phyloP scores from a whole-genome alignment of 2,888 invertebrate genomes.

The Sympetrum striolatum region DNA sequence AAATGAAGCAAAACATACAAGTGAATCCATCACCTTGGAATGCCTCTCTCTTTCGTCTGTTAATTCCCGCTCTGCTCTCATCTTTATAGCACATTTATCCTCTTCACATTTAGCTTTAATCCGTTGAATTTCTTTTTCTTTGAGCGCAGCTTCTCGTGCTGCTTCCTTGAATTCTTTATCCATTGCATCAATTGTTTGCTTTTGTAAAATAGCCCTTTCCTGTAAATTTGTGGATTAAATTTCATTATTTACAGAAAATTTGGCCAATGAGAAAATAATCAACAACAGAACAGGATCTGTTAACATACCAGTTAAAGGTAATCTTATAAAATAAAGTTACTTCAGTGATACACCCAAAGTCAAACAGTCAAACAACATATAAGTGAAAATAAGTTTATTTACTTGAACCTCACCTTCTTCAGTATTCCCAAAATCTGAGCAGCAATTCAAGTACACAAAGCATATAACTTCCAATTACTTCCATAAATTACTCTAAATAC shows the following conservation, averaged over 20 bases:
- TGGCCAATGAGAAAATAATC: background rate
- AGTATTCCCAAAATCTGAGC: too few species aligned
- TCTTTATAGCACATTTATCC: conserved; percentile 55
- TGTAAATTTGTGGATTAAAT: background rate
- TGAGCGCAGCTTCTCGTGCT: conserved; percentile 55
- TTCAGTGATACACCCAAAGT: too few species aligned
- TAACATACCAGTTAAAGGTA: too few species aligned
- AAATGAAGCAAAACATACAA: background rate
- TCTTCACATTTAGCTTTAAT: conserved; percentile 56
- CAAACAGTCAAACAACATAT: too few species aligned
- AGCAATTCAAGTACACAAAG: too few species aligned
- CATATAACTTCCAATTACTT: too few species aligned
- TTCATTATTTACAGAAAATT: background rate
- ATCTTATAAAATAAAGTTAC: too few species aligned
- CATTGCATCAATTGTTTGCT: conserved; percentile 58
- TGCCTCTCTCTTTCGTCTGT: conserved; percentile 45
- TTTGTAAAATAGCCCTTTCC: background rate
- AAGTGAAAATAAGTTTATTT: too few species aligned
- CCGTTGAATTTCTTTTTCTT: conserved; percentile 55
- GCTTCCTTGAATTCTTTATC: conserved; percentile 51
- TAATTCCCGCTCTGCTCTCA: conserved; percentile 36
- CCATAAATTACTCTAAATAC: too few species aligned
- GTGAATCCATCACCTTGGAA: background rate
- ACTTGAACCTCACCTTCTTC: too few species aligned
- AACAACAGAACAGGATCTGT: background rate